Percentiles rank a stretch among this genome's conserved stretches.
Evolutionary conservation across 2,888 invertebrate genomes (phyloP).

Genomic region (Parnassius apollo): DNA sequence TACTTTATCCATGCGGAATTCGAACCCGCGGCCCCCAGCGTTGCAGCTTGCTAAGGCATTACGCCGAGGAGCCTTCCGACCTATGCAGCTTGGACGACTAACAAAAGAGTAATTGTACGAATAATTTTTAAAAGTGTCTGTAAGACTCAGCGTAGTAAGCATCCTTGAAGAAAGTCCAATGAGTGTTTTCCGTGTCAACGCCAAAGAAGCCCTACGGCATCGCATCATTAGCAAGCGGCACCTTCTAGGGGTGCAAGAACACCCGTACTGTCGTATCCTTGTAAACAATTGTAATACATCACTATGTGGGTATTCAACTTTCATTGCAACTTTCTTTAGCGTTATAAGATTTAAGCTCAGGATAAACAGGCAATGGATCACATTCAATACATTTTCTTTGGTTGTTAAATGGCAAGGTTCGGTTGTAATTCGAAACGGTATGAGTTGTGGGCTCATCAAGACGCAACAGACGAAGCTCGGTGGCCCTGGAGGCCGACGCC

Average conservation of each 20-base stretch:
- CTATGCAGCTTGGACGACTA: background rate
- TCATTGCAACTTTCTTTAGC: slow-evolving; percentile 30
- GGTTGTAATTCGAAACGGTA: slow-evolving; percentile 59
- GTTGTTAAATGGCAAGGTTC: slow-evolving; percentile 38
- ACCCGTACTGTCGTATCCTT: slow-evolving; percentile 37
- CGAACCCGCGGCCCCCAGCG: too few relatives aligned
- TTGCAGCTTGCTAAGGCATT: too few relatives aligned
- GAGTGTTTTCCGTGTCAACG: slow-evolving; percentile 48
- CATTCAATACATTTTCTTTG: slow-evolving; percentile 32
- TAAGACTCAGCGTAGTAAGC: slow-evolving; percentile 34
- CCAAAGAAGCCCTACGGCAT: slow-evolving; percentile 45
- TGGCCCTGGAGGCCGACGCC: slow-evolving; percentile 61
- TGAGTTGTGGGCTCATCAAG: slow-evolving; percentile 62
- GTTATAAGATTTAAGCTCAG: background rate
- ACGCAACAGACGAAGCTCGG: slow-evolving; percentile 52
- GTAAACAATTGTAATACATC: slow-evolving; percentile 3
- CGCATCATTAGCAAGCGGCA: slow-evolving; percentile 56
- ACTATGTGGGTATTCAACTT: background rate
- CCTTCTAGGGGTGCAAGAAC: slow-evolving; percentile 44
- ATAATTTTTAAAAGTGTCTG: slow-evolving; percentile 17
- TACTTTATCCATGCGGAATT: too few relatives aligned
- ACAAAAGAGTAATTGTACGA: background rate
- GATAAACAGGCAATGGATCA: slow-evolving; percentile 36
- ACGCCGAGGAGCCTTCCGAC: too few relatives aligned
- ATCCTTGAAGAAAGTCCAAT: slow-evolving; percentile 47